These are phyloP conservation scores for Cerastis rubricosa DNA, from an alignment of 2,888 invertebrate species.

Conservation along the genomic window DNA sequence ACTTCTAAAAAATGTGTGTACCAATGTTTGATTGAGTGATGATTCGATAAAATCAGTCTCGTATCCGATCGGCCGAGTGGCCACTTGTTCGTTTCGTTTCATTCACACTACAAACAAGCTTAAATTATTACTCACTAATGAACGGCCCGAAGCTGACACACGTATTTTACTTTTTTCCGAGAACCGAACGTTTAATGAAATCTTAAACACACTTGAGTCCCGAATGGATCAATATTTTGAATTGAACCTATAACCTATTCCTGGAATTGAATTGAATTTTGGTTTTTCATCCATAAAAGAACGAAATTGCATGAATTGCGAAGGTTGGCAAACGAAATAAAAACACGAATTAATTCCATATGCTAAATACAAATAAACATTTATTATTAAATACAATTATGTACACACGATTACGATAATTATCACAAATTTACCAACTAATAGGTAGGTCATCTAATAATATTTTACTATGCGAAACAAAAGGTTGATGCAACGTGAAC, in stretches of 20 bases:
- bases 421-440: conserved; percentile 84
- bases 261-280: neutral
- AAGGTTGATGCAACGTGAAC: conserved; percentile 30
- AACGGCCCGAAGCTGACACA: conserved; percentile 51
- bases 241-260: conserved; percentile 16
- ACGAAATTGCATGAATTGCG: neutral
- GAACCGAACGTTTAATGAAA: conserved; percentile 34
- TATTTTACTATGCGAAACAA: conserved; percentile 51
- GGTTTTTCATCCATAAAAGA: neutral
- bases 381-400: conserved; percentile 83
- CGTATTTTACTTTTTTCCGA: conserved; percentile 51
- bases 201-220: conserved; percentile 23
- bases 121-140: conserved; percentile 70
- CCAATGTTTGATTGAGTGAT: conserved; percentile 75
- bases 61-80: conserved; percentile 73
- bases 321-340: conserved; percentile 38
- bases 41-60: conserved; percentile 73
- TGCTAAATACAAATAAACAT: conserved; percentile 86
- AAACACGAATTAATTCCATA: conserved; percentile 65
- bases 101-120: conserved; percentile 73
- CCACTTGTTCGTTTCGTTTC: conserved; percentile 74
- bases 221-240: conserved; percentile 21
- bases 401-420: conserved; percentile 84
- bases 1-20: conserved; percentile 65
- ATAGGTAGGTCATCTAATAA: conserved; percentile 66